Evolutionary conservation across 2,113 vertebrate species (phyloP).

Genomic region (Poeciliopsis occidentalis): DNA sequence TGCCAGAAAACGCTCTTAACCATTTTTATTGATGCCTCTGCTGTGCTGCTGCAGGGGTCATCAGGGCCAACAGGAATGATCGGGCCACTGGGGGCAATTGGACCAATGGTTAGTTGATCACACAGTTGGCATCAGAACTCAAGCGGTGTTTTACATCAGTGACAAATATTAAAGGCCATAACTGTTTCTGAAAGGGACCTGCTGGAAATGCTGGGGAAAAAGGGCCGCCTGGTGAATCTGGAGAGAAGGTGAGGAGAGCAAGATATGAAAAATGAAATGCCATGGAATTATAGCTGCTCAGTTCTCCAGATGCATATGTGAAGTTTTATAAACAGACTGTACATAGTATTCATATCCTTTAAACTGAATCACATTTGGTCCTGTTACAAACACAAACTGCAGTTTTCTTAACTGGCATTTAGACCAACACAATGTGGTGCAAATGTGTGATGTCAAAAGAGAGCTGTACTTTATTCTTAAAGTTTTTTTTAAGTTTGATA

Average conservation of each 20-base stretch:
- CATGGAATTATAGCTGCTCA: neutral
- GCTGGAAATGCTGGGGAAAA: slow-evolving; percentile 85
- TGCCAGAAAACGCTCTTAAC: slow-evolving; percentile 25
- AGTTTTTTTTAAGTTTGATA: neutral
- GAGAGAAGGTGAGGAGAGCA: slow-evolving; percentile 86
- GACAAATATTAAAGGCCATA: slow-evolving; percentile 14
- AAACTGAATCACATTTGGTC: neutral
- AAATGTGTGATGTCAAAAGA: neutral
- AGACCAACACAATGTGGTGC: neutral
- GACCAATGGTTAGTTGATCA: slow-evolving; percentile 82
- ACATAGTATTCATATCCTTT: neutral
- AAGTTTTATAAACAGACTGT: neutral
- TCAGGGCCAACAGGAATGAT: slow-evolving; percentile 84
- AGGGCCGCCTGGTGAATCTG: slow-evolving; percentile 88
- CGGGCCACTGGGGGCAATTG: slow-evolving; percentile 88
- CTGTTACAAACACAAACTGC: neutral
- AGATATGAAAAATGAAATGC: neutral
- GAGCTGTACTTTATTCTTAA: neutral
- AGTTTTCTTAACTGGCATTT: neutral
- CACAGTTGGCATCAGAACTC: slow-evolving; percentile 8
- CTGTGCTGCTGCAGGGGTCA: slow-evolving; percentile 82
- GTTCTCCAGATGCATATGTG: neutral
- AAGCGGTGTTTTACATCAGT: slow-evolving; percentile 17
- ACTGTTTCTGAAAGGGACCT: slow-evolving; percentile 81
- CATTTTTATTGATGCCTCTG: slow-evolving; percentile 45